Conservation (phyloP, 2,113 vertebrate genomes). For the rat (Rattus norvegicus) region DNA sequence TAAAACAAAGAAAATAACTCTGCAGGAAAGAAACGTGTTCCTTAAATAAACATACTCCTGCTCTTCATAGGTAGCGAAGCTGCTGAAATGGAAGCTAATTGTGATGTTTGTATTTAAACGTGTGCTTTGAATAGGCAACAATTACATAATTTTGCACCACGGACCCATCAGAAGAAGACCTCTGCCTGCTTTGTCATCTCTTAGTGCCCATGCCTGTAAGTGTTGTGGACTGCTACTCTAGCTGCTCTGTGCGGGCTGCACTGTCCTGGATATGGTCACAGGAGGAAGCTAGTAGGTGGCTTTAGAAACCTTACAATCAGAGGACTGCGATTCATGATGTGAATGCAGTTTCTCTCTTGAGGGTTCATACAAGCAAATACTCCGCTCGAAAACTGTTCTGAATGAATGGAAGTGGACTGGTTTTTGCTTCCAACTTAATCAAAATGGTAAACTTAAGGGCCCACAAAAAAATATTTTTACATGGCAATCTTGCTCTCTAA, state of each 20-base stretch:
- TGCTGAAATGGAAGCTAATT: conserved; percentile 36
- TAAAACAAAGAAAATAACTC: background rate
- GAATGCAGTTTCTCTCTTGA: conserved; percentile 38
- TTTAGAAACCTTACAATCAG: background rate
- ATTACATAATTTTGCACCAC: conserved; percentile 59
- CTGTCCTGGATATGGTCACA: conserved; percentile 43
- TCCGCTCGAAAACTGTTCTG: conserved; percentile 24
- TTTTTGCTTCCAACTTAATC: conserved; percentile 25
- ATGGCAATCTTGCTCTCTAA: conserved; percentile 54
- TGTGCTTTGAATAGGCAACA: conserved; percentile 39
- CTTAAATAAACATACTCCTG: conserved; percentile 64
- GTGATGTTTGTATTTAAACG: conserved; percentile 42
- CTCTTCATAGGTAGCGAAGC: conserved; percentile 42
- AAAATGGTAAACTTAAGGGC: conserved; percentile 6
- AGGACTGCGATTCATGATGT: background rate
- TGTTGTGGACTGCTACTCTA: background rate
- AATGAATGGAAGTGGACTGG: background rate
- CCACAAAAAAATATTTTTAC: conserved; percentile 27
- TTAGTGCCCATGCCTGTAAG: background rate
- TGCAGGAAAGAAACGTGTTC: conserved; percentile 57
- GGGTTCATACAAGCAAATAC: conserved; percentile 11
- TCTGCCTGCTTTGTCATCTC: conserved; percentile 26
- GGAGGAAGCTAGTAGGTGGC: conserved; percentile 15
- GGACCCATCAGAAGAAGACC: conserved; percentile 33
- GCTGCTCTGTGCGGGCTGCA: conserved; percentile 11